Percentiles rank a stretch among this genome's conserved stretches.
Evolutionary conservation across 2,113 vertebrate species (phyloP).

Genomic region (Ascaphus truei): DNA sequence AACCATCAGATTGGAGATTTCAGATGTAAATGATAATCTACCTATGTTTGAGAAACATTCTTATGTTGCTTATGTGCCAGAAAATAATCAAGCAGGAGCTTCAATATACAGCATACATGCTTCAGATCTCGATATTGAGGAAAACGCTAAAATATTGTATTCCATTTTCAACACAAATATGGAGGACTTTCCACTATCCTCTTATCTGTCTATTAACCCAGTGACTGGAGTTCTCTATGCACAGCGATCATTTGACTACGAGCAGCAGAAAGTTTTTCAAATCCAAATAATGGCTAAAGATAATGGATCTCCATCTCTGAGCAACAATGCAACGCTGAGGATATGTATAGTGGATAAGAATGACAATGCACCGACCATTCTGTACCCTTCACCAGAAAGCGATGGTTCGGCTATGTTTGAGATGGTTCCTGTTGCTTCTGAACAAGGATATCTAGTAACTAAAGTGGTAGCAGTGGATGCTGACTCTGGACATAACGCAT

Average conservation of each 20-base stretch:
- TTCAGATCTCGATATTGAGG: slow-evolving; percentile 41
- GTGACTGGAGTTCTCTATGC: slow-evolving; percentile 40
- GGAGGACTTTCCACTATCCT: background rate
- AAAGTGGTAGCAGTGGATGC: slow-evolving; percentile 38
- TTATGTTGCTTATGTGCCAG: slow-evolving; percentile 46
- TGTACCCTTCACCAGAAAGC: too few relatives aligned
- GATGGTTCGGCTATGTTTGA: too few relatives aligned
- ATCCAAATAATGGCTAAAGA: too few relatives aligned
- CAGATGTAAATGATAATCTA: slow-evolving; percentile 57
- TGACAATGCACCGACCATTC: too few relatives aligned
- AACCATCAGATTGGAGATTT: slow-evolving; percentile 52
- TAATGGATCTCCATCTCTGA: too few relatives aligned
- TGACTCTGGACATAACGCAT: slow-evolving; percentile 46
- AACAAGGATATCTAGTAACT: slow-evolving; percentile 3
- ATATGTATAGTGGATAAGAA: too few relatives aligned
- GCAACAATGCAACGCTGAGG: too few relatives aligned
- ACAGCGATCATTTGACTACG: too few relatives aligned
- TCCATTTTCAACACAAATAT: background rate
- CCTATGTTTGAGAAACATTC: slow-evolving; percentile 44
- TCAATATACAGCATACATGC: slow-evolving; percentile 45
- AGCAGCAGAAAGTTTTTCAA: too few relatives aligned
- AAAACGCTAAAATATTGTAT: slow-evolving; percentile 33
- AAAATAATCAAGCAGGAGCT: slow-evolving; percentile 39
- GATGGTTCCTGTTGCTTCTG: background rate
- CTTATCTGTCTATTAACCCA: slow-evolving; percentile 48